Evolutionary conservation across 2,888 invertebrate genomes (phyloP), one percentile per base, ranked within the genome.

Genomic region (Caenorhabditis plicata): DNA sequence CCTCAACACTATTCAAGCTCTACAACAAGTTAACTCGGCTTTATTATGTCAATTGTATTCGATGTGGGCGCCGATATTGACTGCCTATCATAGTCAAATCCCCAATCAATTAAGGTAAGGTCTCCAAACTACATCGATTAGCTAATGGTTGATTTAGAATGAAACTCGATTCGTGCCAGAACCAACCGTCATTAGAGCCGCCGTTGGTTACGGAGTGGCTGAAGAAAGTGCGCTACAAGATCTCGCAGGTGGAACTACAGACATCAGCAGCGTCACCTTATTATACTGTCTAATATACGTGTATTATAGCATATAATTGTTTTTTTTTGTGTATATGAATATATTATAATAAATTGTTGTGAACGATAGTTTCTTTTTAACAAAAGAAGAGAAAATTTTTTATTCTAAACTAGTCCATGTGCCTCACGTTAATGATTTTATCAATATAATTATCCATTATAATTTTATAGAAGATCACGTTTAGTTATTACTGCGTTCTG

Each of bases 201-300:
- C 70, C 73, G n/a, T 60, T 68, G 15, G 66, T 81, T 17, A 47
- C 56, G 5, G 72, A 75, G 31, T 92, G 94, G 89, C 85, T 98
- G 50, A 91, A 92, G 82, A 86, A 92, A 43, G 86, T 95, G 60
- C 91, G 95, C 81, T 93, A 95, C 81, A 96, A 95, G 85, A 93
- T 98, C 89, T 93, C 93, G 4, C 95, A 96, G 84, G 89, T 94
- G 48, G 96, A 98, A 83, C 84, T 91, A 65, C 92, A 92, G 82
- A 90, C 91, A 2, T 90, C 91, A 0, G 89, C 90, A 45, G 91
- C 90, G n/a, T 90, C 90, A 7, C 91, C 91, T 81, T 91, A 92
- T 83, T 92, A 90, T 58, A 78, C 72, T 64, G 79, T 79, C 17
- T 78, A 62, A 46, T 22, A 2, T 27, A 19, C 13, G 9, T 7